These are phyloP conservation scores for Deilephila elpenor DNA, from an alignment of 2,888 invertebrate genomes.

Conservation along the genomic window DNA sequence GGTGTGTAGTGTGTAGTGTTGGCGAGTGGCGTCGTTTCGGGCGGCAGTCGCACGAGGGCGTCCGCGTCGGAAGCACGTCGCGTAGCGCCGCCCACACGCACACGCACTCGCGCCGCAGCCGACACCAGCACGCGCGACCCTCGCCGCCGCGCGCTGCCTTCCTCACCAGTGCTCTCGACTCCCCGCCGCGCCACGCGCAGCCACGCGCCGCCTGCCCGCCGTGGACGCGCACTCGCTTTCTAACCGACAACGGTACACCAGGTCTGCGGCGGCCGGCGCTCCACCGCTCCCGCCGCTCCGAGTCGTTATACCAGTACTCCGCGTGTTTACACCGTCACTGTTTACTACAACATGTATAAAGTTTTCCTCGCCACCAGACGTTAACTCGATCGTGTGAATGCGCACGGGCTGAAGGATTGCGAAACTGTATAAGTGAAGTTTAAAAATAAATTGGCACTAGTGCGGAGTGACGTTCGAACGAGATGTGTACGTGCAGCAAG, in stretches of 20 bases:
- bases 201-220: slow-evolving; percentile 47
- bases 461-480: slow-evolving; percentile 71
- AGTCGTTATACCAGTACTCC: slow-evolving; percentile 60
- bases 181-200: slow-evolving; percentile 56
- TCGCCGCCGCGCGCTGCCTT: slow-evolving; percentile 46
- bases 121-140: slow-evolving; percentile 37
- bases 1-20: slow-evolving; percentile 19
- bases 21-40: slow-evolving; percentile 36
- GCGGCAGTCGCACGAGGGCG: slow-evolving; percentile 72
- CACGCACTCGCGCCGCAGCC: slow-evolving; percentile 29
- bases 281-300: slow-evolving; percentile 56
- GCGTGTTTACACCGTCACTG: slow-evolving; percentile 65
- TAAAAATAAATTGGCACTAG: slow-evolving; percentile 83
- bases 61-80: slow-evolving; percentile 67
- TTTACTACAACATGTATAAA: slow-evolving; percentile 64
- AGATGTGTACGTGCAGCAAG: slow-evolving; percentile 82
- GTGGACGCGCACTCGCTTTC: slow-evolving; percentile 66
- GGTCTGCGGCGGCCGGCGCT: slow-evolving; percentile 35
- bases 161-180: slow-evolving; percentile 50
- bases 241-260: slow-evolving; percentile 68
- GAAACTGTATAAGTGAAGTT: slow-evolving; percentile 83
- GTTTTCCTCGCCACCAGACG: slow-evolving; percentile 64
- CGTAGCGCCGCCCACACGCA: slow-evolving; percentile 45
- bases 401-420: slow-evolving; percentile 76
- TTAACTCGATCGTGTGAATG: slow-evolving; percentile 68